Conservation (phyloP, 2,113 vertebrate genomes). For the Cynoglossus semilaevis region DNA sequence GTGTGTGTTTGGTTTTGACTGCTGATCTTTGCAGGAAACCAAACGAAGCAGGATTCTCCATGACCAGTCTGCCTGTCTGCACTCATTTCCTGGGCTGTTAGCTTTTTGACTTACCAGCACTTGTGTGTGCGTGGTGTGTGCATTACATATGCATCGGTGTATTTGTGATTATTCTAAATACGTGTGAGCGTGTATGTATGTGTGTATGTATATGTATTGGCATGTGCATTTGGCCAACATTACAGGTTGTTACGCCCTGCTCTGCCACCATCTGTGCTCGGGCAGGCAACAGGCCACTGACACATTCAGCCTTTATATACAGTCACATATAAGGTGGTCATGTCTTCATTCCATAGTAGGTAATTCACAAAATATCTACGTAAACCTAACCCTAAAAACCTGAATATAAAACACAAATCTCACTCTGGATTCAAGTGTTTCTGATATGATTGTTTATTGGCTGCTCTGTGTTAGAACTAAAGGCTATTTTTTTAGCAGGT, state of each 20-base stretch:
- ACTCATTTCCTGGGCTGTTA: conserved; percentile 21
- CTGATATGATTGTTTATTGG: no score
- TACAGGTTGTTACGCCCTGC: conserved; percentile 69
- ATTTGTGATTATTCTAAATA: conserved; percentile 31
- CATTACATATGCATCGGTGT: conserved; percentile 50
- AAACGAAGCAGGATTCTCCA: conserved; percentile 11
- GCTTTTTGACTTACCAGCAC: conserved; percentile 25
- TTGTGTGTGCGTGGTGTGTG: conserved; percentile 21
- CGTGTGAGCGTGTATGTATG: conserved; percentile 13
- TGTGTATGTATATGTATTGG: conserved; percentile 3
- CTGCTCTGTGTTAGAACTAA: no score
- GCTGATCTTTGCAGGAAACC: conserved; percentile 18
- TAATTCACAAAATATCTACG: no score
- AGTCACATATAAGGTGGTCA: conserved; percentile 29
- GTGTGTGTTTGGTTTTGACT: conserved; percentile 10
- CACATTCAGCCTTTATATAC: conserved; percentile 44
- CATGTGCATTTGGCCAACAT: conserved; percentile 52
- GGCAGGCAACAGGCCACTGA: conserved; percentile 66
- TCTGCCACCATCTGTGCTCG: conserved; percentile 78
- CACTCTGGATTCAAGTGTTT: no score
- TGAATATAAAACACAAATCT: no score
- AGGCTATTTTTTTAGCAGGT: no score
- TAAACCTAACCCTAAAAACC: no score
- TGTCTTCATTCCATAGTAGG: background rate
- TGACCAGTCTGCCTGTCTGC: conserved; percentile 5